These are phyloP conservation scores for Ranitomeya imitator DNA, from an alignment of 2,113 vertebrate species.

Conservation along the genomic window DNA sequence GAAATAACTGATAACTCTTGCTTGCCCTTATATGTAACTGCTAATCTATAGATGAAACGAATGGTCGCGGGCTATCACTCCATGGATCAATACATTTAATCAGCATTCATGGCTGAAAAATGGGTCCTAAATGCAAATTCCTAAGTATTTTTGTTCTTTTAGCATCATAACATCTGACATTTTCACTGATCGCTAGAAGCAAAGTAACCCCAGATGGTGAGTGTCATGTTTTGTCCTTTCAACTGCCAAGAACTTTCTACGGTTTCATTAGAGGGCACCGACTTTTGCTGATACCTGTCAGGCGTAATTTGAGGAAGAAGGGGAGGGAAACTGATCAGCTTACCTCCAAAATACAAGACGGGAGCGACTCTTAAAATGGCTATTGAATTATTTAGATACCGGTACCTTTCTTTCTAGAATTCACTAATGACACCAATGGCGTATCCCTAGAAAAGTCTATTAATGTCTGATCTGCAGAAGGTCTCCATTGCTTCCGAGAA, in stretches of 20 bases:
- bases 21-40: too few relatives aligned
- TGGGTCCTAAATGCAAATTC: neutral
- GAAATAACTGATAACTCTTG: too few relatives aligned
- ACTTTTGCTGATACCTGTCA: slow-evolving; percentile 17
- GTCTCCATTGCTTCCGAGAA: too few relatives aligned
- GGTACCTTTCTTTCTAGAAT: neutral
- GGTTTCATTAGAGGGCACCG: neutral
- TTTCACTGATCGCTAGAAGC: neutral
- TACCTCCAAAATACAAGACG: neutral
- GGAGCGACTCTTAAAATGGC: neutral
- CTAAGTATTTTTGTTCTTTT: neutral
- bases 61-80: too few relatives aligned
- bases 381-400: slow-evolving; percentile 14
- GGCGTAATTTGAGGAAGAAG: neutral
- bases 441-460: neutral
- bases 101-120: neutral
- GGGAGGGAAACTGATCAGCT: neutral
- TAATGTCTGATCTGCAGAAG: too few relatives aligned
- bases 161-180: slow-evolving; percentile 8
- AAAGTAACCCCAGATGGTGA: neutral
- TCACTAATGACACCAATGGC: neutral
- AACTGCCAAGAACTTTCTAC: neutral
- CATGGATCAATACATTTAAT: too few relatives aligned
- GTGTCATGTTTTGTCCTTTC: slow-evolving; percentile 10
- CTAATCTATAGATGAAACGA: too few relatives aligned